Conservation (phyloP, 2,113 vertebrate species). For the Scophthalmus maximus region DNA sequence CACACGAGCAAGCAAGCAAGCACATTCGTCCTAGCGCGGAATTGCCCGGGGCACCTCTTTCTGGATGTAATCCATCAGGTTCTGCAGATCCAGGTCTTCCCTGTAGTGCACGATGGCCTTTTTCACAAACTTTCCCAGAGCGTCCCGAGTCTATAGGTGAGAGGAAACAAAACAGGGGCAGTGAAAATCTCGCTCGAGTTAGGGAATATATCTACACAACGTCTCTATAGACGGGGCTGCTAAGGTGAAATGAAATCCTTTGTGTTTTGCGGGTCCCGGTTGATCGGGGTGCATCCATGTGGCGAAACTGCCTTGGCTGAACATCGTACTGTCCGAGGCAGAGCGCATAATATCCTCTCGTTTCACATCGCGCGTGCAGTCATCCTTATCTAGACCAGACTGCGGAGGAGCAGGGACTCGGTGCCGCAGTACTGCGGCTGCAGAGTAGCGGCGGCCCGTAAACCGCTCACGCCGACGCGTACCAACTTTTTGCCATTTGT, state of each 20-base stretch:
- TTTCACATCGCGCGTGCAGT: conserved; percentile 10
- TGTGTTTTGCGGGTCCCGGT: no score
- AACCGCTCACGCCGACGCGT: conserved; percentile 13
- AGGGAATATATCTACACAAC: no score
- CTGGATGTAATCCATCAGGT: conserved; percentile 86
- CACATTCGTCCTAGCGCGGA: conserved; percentile 5
- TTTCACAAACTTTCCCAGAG: conserved; percentile 82
- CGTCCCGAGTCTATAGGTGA: conserved; percentile 69
- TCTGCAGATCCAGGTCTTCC: conserved; percentile 85
- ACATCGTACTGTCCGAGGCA: no score
- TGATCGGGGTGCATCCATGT: background rate
- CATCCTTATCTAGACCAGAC: background rate
- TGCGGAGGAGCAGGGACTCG: background rate
- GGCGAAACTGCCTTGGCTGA: background rate
- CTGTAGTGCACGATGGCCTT: conserved; percentile 85
- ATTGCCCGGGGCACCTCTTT: conserved; percentile 76
- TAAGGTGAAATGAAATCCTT: no score
- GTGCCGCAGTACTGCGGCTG: background rate
- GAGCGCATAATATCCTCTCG: background rate
- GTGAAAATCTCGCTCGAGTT: no score
- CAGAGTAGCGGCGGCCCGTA: conserved; percentile 8
- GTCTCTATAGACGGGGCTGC: no score
- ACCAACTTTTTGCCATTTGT: no score
- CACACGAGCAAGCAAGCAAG: no score
- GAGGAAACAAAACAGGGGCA: background rate